Evolutionary conservation across 1,140 invertebrate species (phyloP).

Genomic region (Trachymyrmex cornetzi): DNA sequence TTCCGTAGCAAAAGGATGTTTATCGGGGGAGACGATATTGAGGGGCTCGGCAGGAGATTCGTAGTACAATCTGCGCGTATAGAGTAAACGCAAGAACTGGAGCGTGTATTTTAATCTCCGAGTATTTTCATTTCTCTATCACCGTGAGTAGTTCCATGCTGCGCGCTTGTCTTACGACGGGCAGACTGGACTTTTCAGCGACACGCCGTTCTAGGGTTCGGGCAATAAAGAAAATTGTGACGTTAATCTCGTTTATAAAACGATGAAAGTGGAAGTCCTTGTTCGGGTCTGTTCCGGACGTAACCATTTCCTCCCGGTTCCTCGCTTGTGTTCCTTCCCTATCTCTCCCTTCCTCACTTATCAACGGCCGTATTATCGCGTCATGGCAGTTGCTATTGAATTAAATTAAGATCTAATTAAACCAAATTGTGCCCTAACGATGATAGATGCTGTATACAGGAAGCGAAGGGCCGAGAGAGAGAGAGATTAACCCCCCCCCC

Average conservation of each 20-base stretch:
- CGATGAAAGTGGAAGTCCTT: constrained; percentile 33
- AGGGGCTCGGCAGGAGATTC: constrained; percentile 13
- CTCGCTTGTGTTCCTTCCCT: neutral
- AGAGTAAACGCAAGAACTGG: constrained; percentile 52
- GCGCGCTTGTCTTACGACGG: constrained; percentile 5
- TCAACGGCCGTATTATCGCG: constrained; percentile 45
- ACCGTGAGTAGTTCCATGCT: neutral
- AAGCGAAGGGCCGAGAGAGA: neutral
- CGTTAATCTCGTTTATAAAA: constrained; percentile 45
- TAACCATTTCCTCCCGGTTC: neutral
- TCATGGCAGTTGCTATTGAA: constrained; percentile 65
- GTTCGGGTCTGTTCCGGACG: constrained; percentile 20
- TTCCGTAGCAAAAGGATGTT: constrained; percentile 6
- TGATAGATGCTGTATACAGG: constrained; percentile 75
- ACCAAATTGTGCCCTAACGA: constrained; percentile 75
- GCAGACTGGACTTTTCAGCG: constrained; percentile 1
- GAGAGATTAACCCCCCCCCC: too few relatives aligned
- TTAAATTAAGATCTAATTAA: constrained; percentile 79
- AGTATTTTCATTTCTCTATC: constrained; percentile 57
- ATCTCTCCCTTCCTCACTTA: neutral
- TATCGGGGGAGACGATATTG: constrained; percentile 13
- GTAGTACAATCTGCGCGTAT: constrained; percentile 32
- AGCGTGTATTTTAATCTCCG: constrained; percentile 49
- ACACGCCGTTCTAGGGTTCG: neutral
- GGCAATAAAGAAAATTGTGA: constrained; percentile 55